Percentiles rank a stretch among this genome's conserved stretches.
Evolutionary conservation across 2,113 vertebrate genomes (phyloP).

Genomic region (Corythornis cristatus): DNA sequence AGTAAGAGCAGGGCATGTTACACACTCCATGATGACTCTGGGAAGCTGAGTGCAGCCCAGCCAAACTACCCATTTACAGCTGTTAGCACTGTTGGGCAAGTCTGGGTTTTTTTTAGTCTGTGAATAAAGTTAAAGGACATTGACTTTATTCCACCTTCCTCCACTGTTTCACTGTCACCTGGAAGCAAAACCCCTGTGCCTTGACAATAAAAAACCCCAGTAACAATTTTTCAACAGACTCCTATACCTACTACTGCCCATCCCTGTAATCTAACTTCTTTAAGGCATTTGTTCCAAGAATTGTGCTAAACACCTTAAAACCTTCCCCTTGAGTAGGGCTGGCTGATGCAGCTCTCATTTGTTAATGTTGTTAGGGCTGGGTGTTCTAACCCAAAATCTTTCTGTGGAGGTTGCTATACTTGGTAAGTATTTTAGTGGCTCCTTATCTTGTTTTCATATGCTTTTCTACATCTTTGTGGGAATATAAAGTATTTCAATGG

Average conservation of each 20-base stretch:
- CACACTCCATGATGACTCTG: not conserved
- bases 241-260: not conserved
- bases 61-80: not conserved
- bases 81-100: not conserved
- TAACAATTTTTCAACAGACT: not conserved
- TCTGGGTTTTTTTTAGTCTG: not conserved
- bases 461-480: not conserved
- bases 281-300: not conserved
- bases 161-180: not conserved
- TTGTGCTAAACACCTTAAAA: not conserved
- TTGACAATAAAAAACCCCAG: not conserved
- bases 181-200: not conserved
- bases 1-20: not conserved
- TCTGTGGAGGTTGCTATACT: not conserved
- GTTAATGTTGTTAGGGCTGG: not conserved
- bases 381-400: not conserved
- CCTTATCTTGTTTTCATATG: not conserved
- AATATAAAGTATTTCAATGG: not conserved
- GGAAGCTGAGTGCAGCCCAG: not conserved
- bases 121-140: not conserved
- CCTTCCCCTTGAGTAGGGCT: fast-evolving
- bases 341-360: not conserved
- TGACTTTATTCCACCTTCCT: not conserved
- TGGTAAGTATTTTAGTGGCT: not conserved
- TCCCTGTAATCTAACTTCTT: not conserved